These are phyloP conservation scores for Drosophila oshimai DNA, from an alignment of 1,140 invertebrate species.

Conservation along the genomic window DNA sequence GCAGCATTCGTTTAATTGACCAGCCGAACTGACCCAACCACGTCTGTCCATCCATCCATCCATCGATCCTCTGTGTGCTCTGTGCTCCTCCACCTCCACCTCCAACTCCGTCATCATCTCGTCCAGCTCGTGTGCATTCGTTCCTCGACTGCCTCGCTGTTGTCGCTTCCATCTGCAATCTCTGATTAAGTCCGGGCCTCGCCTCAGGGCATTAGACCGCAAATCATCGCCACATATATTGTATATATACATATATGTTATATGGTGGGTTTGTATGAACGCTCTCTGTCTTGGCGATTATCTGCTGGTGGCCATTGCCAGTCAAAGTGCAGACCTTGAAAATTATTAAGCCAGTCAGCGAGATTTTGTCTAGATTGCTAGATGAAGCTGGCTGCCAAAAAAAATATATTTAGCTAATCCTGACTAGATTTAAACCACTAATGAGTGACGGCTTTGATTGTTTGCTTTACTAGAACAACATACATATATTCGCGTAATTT, in stretches of 20 bases:
- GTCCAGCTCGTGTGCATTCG: slow-evolving; percentile 12
- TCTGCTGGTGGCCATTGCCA: slow-evolving; percentile 50
- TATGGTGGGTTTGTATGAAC: neutral
- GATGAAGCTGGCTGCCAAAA: neutral
- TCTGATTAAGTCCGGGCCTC: slow-evolving; percentile 44
- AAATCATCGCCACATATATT: slow-evolving; percentile 45
- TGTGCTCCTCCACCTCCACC: neutral
- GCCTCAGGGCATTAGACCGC: slow-evolving; percentile 51
- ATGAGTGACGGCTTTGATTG: no score
- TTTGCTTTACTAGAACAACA: no score
- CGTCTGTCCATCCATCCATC: slow-evolving; percentile 32
- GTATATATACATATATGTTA: neutral
- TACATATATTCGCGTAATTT: no score
- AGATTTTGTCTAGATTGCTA: slow-evolving; percentile 11
- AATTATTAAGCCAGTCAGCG: slow-evolving; percentile 16
- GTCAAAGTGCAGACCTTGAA: slow-evolving; percentile 48
- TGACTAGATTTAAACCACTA: neutral
- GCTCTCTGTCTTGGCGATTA: slow-evolving; percentile 32
- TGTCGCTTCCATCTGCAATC: slow-evolving; percentile 54
- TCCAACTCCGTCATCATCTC: neutral
- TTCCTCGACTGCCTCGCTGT: slow-evolving; percentile 18
- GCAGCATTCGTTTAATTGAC: slow-evolving; percentile 71
- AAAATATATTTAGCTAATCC: neutral
- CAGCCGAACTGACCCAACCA: slow-evolving; percentile 42
- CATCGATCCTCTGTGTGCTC: slow-evolving; percentile 41